phyloP scores from a whole-genome alignment of 2,113 vertebrate genomes.

The Pedionomus torquatus region DNA sequence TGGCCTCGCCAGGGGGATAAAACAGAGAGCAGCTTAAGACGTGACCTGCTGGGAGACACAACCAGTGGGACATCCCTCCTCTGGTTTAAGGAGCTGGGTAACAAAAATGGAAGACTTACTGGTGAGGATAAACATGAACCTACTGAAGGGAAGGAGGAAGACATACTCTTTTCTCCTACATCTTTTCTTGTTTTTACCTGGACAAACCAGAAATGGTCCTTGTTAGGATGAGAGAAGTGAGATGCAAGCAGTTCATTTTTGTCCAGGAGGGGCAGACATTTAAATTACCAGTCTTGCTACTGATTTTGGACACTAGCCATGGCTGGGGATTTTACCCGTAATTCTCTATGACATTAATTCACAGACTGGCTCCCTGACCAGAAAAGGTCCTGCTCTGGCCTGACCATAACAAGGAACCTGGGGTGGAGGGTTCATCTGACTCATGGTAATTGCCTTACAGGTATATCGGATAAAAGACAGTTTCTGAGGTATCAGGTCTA shows the following conservation, averaged over 20 bases:
- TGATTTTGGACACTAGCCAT: not conserved
- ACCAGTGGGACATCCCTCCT: not conserved
- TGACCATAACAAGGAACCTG: slow-evolving; percentile 24
- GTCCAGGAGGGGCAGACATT: not conserved
- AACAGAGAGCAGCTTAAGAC: not conserved
- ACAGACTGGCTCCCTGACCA: slow-evolving; percentile 49
- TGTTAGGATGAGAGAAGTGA: not conserved
- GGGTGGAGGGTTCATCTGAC: slow-evolving; percentile 38
- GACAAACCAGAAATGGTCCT: not conserved
- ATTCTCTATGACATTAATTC: slow-evolving; percentile 57
- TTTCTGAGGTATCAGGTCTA: not conserved
- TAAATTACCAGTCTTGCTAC: slow-evolving; percentile 28
- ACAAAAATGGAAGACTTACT: not conserved
- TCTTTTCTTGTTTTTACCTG: not conserved
- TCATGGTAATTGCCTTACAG: slow-evolving; percentile 40
- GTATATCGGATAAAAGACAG: not conserved
- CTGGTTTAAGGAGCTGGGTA: not conserved
- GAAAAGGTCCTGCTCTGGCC: slow-evolving; percentile 26
- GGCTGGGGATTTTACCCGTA: slow-evolving; percentile 50
- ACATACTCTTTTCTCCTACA: accelerated
- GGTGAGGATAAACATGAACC: not conserved
- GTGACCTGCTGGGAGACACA: not conserved
- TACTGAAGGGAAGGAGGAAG: not conserved
- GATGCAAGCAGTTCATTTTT: not conserved
- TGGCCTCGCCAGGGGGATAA: not conserved